Percentiles rank a stretch among this genome's conserved stretches.
Conservation (phyloP, 2,888 invertebrate species). For the Lasioglossum morio region DNA sequence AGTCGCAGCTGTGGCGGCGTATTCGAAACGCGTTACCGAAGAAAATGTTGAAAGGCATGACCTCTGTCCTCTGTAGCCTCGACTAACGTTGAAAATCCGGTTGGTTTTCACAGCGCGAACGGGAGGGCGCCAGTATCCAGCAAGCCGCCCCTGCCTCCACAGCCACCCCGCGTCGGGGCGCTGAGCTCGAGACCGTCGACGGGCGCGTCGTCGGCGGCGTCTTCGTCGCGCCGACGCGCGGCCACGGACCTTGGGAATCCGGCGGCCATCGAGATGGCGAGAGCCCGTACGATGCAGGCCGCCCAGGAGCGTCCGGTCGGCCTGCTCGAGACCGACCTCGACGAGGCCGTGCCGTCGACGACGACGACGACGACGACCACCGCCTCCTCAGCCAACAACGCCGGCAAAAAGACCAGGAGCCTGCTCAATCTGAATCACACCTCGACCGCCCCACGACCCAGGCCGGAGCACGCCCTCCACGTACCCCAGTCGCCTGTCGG, state of each 20-base stretch:
- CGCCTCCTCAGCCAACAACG: conserved; percentile 81
- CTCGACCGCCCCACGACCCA: conserved; percentile 84
- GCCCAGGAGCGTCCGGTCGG: conserved; percentile 89
- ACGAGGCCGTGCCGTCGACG: conserved; percentile 87
- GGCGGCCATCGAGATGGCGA: conserved; percentile 84
- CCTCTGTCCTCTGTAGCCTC: neutral
- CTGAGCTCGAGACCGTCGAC: conserved; percentile 81
- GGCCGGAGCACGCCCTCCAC: conserved; percentile 83
- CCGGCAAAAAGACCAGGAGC: conserved; percentile 87
- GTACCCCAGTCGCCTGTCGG: conserved; percentile 82
- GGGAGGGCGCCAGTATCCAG: conserved; percentile 83
- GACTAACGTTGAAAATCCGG: neutral
- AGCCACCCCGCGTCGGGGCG: conserved; percentile 77
- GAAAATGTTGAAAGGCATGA: neutral
- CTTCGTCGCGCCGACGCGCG: conserved; percentile 84
- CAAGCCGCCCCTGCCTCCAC: conserved; percentile 82
- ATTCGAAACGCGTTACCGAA: neutral
- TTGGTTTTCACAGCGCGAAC: conserved; percentile 74
- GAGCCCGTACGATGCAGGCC: conserved; percentile 83
- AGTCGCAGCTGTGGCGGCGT: too few species aligned
- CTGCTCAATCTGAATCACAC: conserved; percentile 87
- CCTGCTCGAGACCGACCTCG: conserved; percentile 96
- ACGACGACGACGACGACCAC: conserved; percentile 83
- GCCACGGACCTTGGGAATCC: conserved; percentile 84
- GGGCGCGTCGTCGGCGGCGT: conserved; percentile 82